phyloP scores from a whole-genome alignment of 1,140 invertebrate species.

The Aphaenogaster floridana region DNA sequence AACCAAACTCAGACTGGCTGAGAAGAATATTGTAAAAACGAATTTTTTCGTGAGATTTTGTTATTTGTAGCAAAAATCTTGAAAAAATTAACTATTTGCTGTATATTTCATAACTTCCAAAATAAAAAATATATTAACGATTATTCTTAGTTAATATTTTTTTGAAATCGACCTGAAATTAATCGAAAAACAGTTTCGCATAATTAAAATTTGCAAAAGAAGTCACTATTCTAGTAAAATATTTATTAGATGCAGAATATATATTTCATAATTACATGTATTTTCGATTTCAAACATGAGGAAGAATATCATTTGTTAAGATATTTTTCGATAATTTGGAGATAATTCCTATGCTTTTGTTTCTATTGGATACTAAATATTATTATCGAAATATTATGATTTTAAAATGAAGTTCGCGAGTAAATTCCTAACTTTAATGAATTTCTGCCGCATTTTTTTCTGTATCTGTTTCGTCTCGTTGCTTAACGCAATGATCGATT shows the following conservation, averaged over 20 bases:
- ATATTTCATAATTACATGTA: background rate
- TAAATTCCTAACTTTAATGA: background rate
- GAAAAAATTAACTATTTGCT: background rate
- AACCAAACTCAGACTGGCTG: background rate
- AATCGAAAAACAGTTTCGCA: background rate
- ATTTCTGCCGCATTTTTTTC: background rate
- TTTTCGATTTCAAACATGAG: background rate
- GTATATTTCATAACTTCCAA: background rate
- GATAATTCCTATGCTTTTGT: background rate
- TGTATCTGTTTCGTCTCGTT: background rate
- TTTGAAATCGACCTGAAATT: background rate
- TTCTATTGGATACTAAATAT: background rate
- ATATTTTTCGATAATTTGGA: background rate
- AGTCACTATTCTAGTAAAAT: background rate
- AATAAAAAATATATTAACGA: background rate
- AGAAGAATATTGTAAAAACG: background rate
- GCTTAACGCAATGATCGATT: slow-evolving; percentile 17
- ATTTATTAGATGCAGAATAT: background rate
- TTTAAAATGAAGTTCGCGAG: background rate
- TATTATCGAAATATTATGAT: background rate
- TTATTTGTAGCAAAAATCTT: background rate
- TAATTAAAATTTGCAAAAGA: background rate
- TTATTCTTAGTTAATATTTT: background rate
- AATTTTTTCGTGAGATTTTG: background rate
- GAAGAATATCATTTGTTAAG: background rate